phyloP scores from a whole-genome alignment of 2,797 vertebrate genomes.

The Notolepis coatsorum region DNA sequence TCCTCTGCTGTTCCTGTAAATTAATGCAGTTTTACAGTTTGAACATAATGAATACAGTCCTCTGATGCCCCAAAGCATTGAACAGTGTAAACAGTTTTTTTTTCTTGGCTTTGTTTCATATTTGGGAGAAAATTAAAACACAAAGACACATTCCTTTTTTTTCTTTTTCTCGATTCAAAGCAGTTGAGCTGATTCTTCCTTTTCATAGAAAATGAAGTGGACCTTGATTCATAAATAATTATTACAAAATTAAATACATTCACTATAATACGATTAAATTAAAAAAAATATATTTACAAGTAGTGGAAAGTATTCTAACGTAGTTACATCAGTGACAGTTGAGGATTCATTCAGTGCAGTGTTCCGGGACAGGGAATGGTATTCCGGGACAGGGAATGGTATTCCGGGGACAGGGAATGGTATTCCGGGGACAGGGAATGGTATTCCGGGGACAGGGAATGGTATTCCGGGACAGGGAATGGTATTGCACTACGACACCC shows the following conservation, averaged over 20 bases:
- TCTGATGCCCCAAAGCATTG: constrained; percentile 91
- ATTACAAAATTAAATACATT: constrained; percentile 99
- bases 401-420: no score
- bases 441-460: no score
- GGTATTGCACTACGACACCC: constrained; percentile 99
- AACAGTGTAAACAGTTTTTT: constrained; percentile 98
- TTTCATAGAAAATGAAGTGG: constrained; percentile 99
- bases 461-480: constrained; percentile 89
- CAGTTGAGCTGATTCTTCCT: constrained; percentile 99
- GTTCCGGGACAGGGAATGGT: constrained; percentile 83
- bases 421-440: no score
- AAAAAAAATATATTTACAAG: constrained; percentile 96
- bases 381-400: no score
- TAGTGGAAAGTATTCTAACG: constrained; percentile 95
- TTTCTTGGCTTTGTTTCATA: constrained; percentile 99
- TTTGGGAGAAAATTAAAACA: constrained; percentile 86
- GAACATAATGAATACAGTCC: constrained; percentile 86
- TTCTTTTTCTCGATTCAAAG: constrained; percentile 99
- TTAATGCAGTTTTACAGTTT: constrained; percentile 98
- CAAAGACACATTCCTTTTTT: constrained; percentile 97
- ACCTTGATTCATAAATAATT: constrained; percentile 99
- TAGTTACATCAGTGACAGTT: constrained; percentile 95
- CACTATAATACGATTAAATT: constrained; percentile 99
- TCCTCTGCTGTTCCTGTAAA: constrained; percentile 93
- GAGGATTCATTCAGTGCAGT: constrained; percentile 99